Base-by-base conservation (phyloP, 2,888 invertebrate genomes). In the Furcula furcula region DNA sequence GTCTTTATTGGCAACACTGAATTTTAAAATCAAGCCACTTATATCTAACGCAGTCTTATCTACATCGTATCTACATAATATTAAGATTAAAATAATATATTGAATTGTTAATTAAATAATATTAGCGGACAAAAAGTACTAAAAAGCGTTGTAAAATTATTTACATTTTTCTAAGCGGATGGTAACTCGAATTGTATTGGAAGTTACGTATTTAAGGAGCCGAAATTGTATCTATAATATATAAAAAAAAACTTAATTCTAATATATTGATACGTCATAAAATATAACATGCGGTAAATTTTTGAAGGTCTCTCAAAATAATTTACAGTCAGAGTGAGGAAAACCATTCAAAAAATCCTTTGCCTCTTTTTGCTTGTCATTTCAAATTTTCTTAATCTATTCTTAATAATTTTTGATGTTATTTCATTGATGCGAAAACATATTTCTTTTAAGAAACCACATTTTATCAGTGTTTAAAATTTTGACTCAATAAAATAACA, bases 281-380 rank as follows among this genome's bases (percentile, higher is more conserved):
- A 48, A 65, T 61, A 55, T 58, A 61, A 48, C 46, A 47, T 65
- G 61, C 56, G 75, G 76, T 76, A 52, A 65, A 70, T 73, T 79
- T 71, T 75, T 76, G 77, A 84, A 76, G 84, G 85, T 76, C 66
- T 69, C 77, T 78, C 65, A 55, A 69, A 58, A 69, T 55, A 85
- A 86, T 87, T 38, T 88, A 86, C 86, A 87, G 63, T 60, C 54
- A 27, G 41, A 52, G 63, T 63, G 55, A 76, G 75, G 81, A 77
- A 69, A 80, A 83, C 85, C 87, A 33, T 76, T 74, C 80, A 85
- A 84, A 86, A 75, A 55, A 71, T 67, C 74, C 69, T 73, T 75
- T 86, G 87, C 88, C 87, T 87, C 87, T 69, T 70, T 75, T 74
- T 76, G 87, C 87, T 88, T 86, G 85, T 87, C 86, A 62, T 74